phyloP scores from a whole-genome alignment of 2,888 invertebrate species.

The Phragmatobia fuliginosa region DNA sequence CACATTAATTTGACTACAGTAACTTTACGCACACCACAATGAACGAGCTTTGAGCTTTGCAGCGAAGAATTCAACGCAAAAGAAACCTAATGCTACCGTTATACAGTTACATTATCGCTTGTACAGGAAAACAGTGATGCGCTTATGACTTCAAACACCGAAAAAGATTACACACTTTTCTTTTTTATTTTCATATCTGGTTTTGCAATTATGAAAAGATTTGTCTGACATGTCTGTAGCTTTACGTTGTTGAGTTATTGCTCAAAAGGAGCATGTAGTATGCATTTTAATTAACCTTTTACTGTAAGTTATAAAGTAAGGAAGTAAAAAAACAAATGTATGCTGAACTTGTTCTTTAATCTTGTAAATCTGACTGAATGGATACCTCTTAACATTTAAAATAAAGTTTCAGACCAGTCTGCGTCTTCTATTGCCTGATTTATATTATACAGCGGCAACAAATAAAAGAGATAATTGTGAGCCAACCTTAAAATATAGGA shows the following conservation, averaged over 20 bases:
- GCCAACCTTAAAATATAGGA: too few species aligned
- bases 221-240: constrained; percentile 35
- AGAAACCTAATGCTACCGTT: rapidly evolving
- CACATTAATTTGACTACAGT: constrained; percentile 31
- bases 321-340: neutral
- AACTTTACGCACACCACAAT: constrained; percentile 47
- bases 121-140: constrained; percentile 27
- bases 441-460: too few species aligned
- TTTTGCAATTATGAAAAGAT: constrained; percentile 48
- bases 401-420: too few species aligned
- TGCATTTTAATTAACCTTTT: constrained; percentile 1
- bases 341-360: too few species aligned
- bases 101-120: constrained; percentile 31
- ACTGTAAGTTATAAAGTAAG: neutral
- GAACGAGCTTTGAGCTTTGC: constrained; percentile 58
- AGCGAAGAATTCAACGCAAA: constrained; percentile 7
- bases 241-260: constrained; percentile 16
- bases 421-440: too few species aligned
- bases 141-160: constrained; percentile 41
- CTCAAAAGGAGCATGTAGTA: constrained; percentile 9
- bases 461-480: too few species aligned
- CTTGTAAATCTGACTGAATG: too few species aligned
- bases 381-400: too few species aligned
- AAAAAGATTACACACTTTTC: constrained; percentile 39
- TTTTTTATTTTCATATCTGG: constrained; percentile 49